Conservation (phyloP, 1,140 invertebrate genomes). For the Drosophila sucinea region DNA sequence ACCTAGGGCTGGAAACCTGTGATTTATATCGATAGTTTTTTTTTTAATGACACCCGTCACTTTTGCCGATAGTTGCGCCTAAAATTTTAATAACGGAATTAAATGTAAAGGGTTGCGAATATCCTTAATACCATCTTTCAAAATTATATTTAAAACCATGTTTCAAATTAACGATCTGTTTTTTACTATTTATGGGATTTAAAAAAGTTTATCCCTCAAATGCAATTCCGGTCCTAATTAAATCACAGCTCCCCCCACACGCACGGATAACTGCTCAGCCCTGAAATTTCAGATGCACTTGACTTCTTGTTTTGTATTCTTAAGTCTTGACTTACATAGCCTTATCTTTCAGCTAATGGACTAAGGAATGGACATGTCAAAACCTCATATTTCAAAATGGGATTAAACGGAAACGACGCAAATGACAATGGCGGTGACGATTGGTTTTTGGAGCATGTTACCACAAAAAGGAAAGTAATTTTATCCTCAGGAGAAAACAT, state of each 20-base stretch:
- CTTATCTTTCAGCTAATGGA: not conserved
- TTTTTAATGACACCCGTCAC: not conserved
- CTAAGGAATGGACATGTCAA: no score
- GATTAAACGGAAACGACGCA: no score
- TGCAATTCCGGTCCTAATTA: no score
- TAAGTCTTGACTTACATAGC: not conserved
- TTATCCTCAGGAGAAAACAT: constrained; percentile 37
- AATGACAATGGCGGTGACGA: not conserved
- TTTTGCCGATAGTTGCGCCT: not conserved
- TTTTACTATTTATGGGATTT: no score
- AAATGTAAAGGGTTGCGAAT: no score
- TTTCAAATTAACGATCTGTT: no score
- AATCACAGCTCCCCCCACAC: no score
- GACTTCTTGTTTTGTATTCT: not conserved
- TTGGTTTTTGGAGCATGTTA: constrained; percentile 58
- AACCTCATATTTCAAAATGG: no score
- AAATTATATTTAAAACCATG: no score
- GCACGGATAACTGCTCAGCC: not conserved
- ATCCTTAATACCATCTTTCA: no score
- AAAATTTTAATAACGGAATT: not conserved
- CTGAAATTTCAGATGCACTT: constrained; percentile 6
- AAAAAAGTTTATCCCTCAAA: no score
- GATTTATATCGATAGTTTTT: not conserved
- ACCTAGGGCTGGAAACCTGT: not conserved
- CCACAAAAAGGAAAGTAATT: constrained; percentile 23